Base-by-base conservation (phyloP, 2,888 invertebrate species). In the Trypoxylon attenuatum region DNA sequence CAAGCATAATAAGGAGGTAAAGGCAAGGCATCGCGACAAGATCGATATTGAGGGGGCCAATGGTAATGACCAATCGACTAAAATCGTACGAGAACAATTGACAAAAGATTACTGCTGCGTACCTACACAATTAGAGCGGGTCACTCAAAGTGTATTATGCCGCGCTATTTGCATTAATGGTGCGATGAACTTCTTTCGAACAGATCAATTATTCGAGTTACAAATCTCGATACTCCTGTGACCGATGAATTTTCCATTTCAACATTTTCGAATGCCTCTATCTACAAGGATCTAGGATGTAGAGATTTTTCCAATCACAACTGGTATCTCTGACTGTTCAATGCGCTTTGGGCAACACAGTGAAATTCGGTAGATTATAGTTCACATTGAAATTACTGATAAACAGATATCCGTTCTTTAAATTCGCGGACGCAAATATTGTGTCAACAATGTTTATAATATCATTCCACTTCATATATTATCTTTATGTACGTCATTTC, bases 381-480 rank as follows among this genome's bases (percentile, higher is more conserved):
- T 74, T 79, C 67, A 73, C 69, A 80, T 76, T 78, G 73, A 73
- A 76, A 80, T 79, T 76, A 76, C 71, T 70, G 59, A 73, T 76
- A 78, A 83, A 81, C 79, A 73, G 78, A 77, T 81, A 80, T 73
- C 56, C 47, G 67, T 68, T 66, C 68, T 60, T 71, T 72, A 58
- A 71, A 74, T 70, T 76, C 67, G 70, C 83, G 83, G 82, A 84
- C 80, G 82, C 76, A 81, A 84, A 80, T 79, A 73, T 79, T 78
- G 77, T 76, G 66, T 83, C 80, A 84, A 84, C 83, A 84, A 82
- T 83, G 76, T 84, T 80, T 82, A 82, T 83, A 85, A 84, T 85
- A 85, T 85, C 82, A 84, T 84, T 81, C 73, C 75, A 77, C 80
- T 75, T 80, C 66, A 75, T 76, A 73, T 63, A 72, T 41, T 68